These are phyloP conservation scores for Merops nubicus DNA, from an alignment of 2,113 vertebrate species.

Conservation along the genomic window DNA sequence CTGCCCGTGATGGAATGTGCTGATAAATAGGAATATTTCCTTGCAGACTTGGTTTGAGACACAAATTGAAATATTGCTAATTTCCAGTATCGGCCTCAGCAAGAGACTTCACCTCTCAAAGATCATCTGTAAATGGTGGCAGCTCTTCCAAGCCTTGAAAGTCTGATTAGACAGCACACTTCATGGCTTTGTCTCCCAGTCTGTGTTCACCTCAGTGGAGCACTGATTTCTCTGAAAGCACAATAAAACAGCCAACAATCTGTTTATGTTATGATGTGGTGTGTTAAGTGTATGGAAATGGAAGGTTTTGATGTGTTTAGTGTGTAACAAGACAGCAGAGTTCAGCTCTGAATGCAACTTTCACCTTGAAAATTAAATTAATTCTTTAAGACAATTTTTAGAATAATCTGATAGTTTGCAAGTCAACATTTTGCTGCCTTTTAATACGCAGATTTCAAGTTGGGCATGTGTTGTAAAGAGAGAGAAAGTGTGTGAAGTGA, in stretches of 20 bases:
- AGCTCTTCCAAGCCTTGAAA: neutral
- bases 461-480: fast-evolving
- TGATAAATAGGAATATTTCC: slow-evolving; percentile 45
- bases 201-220: neutral
- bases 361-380: neutral
- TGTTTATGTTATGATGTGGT: fast-evolving
- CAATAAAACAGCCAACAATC: neutral
- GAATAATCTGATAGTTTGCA: neutral
- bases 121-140: neutral
- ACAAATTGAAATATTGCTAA: slow-evolving; percentile 19
- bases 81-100: slow-evolving; percentile 1
- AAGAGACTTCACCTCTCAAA: neutral
- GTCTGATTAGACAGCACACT: fast-evolving
- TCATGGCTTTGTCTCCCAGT: neutral
- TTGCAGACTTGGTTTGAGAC: neutral
- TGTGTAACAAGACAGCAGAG: neutral
- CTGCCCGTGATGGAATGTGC: slow-evolving; percentile 22
- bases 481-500: neutral
- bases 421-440: neutral
- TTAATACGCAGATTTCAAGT: neutral
- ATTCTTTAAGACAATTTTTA: neutral
- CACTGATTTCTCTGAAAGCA: neutral
- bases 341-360: neutral
- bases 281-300: neutral
- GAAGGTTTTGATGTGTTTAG: neutral